Conservation (phyloP, 2,113 vertebrate species). For the Megaptera novaeangliae region DNA sequence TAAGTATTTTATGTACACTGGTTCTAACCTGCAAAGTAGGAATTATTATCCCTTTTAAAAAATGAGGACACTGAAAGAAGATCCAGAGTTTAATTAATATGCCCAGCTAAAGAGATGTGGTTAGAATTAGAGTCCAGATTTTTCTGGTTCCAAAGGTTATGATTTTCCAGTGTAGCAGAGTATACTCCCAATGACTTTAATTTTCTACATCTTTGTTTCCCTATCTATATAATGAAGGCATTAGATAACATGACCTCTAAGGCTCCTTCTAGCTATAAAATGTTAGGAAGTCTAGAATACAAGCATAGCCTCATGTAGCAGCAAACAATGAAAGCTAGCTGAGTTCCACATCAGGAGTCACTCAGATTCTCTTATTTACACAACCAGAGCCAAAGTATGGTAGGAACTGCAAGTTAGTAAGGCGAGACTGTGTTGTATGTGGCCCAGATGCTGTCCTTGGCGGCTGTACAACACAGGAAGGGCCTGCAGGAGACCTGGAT, state of each 20-base stretch:
- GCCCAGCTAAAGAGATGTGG: neutral
- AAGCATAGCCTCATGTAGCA: neutral
- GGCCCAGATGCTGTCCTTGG: neutral
- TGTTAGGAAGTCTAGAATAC: neutral
- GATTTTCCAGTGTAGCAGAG: neutral
- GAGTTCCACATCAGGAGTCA: neutral
- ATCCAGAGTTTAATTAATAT: neutral
- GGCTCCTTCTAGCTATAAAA: neutral
- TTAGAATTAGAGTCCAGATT: neutral
- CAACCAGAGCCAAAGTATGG: neutral
- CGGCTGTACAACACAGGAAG: no score
- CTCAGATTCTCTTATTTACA: neutral
- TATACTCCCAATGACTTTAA: neutral
- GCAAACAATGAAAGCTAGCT: neutral
- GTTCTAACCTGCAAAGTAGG: neutral
- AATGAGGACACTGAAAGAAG: neutral
- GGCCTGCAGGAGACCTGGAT: neutral
- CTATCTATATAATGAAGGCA: neutral
- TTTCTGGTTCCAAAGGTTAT: neutral
- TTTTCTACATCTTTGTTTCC: neutral
- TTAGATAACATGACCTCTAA: no score
- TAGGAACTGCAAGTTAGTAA: neutral
- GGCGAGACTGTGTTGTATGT: fast-evolving
- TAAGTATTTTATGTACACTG: neutral
- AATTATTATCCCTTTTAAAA: neutral